A percentile compares a stretch with the other conserved stretches of the same genome.
Conservation (phyloP, 2,888 invertebrate species). For the Microchrysa polita region DNA sequence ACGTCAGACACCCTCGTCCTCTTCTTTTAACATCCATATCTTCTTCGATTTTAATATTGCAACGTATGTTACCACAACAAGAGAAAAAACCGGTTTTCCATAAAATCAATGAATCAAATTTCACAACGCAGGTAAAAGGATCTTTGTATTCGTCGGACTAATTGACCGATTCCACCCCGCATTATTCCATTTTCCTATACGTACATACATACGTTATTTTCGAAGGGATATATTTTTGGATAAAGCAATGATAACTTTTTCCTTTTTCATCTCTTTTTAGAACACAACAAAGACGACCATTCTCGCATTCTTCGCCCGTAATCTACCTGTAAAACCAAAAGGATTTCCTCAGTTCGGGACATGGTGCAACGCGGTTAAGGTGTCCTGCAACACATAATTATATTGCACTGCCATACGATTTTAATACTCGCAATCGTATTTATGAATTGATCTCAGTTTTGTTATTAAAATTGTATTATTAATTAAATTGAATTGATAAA, state of each 20-base stretch:
- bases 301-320: background rate
- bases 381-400: background rate
- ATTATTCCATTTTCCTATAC: background rate
- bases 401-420: background rate
- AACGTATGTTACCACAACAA: too few relatives aligned
- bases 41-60: too few relatives aligned
- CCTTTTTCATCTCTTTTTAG: conserved; percentile 13
- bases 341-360: background rate
- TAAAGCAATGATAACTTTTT: background rate
- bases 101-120: background rate
- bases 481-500: background rate
- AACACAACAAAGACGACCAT: background rate
- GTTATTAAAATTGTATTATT: background rate
- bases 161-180: background rate
- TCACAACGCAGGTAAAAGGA: conserved; percentile 16
- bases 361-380: background rate
- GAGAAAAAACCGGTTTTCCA: too few relatives aligned
- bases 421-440: conserved; percentile 4
- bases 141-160: background rate
- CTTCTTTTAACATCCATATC: too few relatives aligned
- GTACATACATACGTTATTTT: too few relatives aligned
- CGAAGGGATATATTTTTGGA: background rate
- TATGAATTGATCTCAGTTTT: background rate
- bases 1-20: too few relatives aligned
- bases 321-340: conserved; percentile 17